Evolutionary conservation across 2,113 vertebrate species (phyloP), one percentile per base, ranked within the genome.

Genomic region (Chloroceryle aenea): DNA sequence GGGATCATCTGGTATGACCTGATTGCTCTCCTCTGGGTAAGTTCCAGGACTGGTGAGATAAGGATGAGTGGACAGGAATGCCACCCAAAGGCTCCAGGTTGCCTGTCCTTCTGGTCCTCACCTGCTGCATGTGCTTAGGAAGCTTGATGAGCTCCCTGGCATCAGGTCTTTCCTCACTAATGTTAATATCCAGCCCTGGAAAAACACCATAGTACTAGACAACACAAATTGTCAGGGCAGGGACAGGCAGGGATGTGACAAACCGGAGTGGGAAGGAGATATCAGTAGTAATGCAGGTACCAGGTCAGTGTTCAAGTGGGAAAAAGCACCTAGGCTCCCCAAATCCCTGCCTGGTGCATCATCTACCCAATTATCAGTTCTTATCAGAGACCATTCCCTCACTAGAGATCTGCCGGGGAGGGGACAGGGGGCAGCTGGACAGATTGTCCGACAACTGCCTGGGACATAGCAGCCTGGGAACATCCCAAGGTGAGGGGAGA

Each of bases 1-100:
- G 23, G 7, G 22, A n/a, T 47, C 42, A 6, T 4, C 73, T 6
- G 15, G 36, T 14, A 32, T 0, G 6, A 75, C 10, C 15, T 20
- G 23, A 47, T 45, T 47, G 20, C 45, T 61, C 1, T 2, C 22
- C 14, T n/a, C 19, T 1, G 0, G 9, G 34, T 23, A 6, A 66
- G 21, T 34, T 29, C 19, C 32, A 22, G 63, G 42, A 36, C 9
- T 3, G 7, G 36, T 0, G 9, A 23, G 43, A 12, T 0, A 2
- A 55, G 45, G 45, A 9, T n/a, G 40, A 21, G 40, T 4, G 26
- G 30, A 25, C 43, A 47, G 43, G 11, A 16, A 29, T 45, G 58
- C 6, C 20, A 5, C 43, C 9, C 2, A 2, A 66, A 26, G 7
- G 7, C 30, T 63, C 55, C 22, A 63, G 29, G 17, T 22, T n/a